phyloP scores from a whole-genome alignment of 2,797 vertebrate species.

The Poeciliopsis infans region DNA sequence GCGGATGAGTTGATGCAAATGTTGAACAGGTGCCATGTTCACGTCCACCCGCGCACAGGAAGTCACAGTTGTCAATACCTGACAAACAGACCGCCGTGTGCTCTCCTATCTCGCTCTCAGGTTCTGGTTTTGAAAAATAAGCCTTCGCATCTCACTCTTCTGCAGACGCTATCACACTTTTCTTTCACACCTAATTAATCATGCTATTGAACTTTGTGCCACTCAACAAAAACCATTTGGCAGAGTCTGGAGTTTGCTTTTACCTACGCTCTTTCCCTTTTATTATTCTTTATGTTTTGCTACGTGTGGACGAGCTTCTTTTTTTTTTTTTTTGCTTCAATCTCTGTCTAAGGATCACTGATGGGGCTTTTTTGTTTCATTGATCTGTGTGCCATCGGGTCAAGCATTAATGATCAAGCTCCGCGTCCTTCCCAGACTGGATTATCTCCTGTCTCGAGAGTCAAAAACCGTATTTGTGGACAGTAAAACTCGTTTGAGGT shows the following conservation, averaged over 20 bases:
- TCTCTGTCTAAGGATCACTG: conserved; percentile 38
- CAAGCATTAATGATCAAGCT: conserved; percentile 44
- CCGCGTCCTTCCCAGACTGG: conserved; percentile 12
- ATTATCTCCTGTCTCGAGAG: conserved; percentile 13
- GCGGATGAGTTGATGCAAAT: conserved; percentile 40
- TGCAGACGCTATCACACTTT: conserved; percentile 50
- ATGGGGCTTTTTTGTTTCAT: conserved; percentile 30
- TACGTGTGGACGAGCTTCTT: conserved; percentile 5
- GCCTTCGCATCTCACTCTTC: conserved; percentile 52
- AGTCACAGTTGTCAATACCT: conserved; percentile 34
- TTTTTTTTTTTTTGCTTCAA: not conserved
- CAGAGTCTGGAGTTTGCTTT: conserved; percentile 26
- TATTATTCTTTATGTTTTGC: not conserved
- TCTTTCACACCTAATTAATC: conserved; percentile 72
- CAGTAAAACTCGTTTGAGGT: not conserved
- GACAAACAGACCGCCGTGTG: conserved; percentile 32
- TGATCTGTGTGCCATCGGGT: conserved; percentile 45
- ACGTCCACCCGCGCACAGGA: conserved; percentile 48
- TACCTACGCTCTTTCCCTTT: not conserved
- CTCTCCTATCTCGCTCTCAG: conserved; percentile 23
- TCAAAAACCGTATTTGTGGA: not conserved
- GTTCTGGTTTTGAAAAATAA: conserved; percentile 31
- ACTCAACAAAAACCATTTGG: conserved; percentile 46
- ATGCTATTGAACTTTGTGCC: conserved; percentile 59
- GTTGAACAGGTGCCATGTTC: conserved; percentile 47